Conservation (phyloP, 2,113 vertebrate species). For the Camelus bactrianus region DNA sequence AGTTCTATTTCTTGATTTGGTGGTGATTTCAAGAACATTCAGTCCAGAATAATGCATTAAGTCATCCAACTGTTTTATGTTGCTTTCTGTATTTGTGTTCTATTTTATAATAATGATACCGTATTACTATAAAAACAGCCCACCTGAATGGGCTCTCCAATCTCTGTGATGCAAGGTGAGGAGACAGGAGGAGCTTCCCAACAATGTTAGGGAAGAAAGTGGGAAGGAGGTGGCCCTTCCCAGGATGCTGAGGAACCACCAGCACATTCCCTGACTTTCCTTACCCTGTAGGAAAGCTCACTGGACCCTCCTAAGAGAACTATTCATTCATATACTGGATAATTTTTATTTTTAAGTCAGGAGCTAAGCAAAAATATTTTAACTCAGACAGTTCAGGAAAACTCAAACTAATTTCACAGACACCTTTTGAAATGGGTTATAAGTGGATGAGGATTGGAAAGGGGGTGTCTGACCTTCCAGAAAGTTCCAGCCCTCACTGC, state of each 20-base stretch:
- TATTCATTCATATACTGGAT: slow-evolving; percentile 53
- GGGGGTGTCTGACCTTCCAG: neutral
- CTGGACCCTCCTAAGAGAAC: slow-evolving; percentile 16
- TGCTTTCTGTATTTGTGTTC: neutral
- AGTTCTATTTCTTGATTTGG: slow-evolving; percentile 26
- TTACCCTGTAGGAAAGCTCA: neutral
- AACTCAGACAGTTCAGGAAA: slow-evolving; percentile 44
- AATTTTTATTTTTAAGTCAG: slow-evolving; percentile 56
- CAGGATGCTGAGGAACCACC: neutral
- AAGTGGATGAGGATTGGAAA: neutral
- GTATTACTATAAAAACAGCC: neutral
- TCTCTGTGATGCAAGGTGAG: neutral
- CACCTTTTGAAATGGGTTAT: neutral
- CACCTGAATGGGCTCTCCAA: neutral
- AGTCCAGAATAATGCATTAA: slow-evolving; percentile 4
- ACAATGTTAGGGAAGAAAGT: neutral
- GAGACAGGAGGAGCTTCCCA: neutral
- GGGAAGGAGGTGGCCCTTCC: neutral
- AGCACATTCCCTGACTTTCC: neutral
- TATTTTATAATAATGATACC: neutral
- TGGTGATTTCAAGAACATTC: neutral
- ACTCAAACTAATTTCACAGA: slow-evolving; percentile 52
- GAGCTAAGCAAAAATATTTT: slow-evolving; percentile 34
- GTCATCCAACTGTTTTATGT: neutral
- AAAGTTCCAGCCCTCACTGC: neutral